phyloP scores from a whole-genome alignment of 2,113 vertebrate species.

The Proteles cristata region DNA sequence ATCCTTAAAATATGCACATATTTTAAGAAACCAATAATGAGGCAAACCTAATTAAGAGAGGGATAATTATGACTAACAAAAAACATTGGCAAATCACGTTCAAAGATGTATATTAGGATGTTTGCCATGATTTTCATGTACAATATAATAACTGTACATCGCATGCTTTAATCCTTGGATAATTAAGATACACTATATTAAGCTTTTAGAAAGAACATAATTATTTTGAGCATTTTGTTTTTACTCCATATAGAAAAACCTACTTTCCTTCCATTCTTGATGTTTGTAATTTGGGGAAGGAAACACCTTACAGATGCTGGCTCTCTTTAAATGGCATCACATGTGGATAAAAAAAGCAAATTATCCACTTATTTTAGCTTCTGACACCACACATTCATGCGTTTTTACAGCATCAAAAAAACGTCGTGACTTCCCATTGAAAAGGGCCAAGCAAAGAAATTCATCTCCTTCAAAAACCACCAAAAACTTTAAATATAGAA shows the following conservation, averaged over 20 bases:
- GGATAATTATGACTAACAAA: constrained; percentile 76
- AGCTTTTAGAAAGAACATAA: constrained; percentile 6
- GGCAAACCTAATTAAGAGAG: constrained; percentile 73
- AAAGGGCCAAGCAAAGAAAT: neutral
- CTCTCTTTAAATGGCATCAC: neutral
- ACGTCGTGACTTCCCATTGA: neutral
- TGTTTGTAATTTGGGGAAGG: neutral
- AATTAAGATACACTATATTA: constrained; percentile 25
- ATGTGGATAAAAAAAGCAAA: neutral
- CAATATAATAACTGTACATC: constrained; percentile 10
- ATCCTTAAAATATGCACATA: constrained; percentile 78
- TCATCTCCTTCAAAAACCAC: neutral
- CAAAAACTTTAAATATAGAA: neutral
- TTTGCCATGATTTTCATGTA: constrained; percentile 59
- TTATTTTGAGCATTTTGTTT: constrained; percentile 32
- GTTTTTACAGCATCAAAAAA: neutral
- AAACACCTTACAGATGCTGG: neutral
- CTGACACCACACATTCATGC: neutral
- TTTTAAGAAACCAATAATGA: constrained; percentile 80
- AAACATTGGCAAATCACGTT: constrained; percentile 62
- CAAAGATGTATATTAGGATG: constrained; percentile 40
- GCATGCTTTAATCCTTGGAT: constrained; percentile 35
- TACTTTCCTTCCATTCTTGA: neutral
- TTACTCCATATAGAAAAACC: neutral
- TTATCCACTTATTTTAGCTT: neutral